Conservation (phyloP, 2,797 vertebrate species). For the Ficedula albicollis region DNA sequence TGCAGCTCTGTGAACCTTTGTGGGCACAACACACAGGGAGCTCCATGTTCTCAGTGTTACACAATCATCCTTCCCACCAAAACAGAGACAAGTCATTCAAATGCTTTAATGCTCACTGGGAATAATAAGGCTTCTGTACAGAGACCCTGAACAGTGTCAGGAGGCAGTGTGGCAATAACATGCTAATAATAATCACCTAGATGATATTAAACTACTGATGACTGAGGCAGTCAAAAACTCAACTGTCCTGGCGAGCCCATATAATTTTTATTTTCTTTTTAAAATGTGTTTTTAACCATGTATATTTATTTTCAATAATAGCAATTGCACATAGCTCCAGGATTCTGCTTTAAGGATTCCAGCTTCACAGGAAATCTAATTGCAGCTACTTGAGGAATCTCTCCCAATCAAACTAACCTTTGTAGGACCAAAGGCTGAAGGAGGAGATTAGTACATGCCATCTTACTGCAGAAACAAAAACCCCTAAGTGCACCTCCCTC, state of each 20-base stretch:
- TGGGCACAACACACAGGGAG: constrained; percentile 53
- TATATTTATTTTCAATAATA: not conserved
- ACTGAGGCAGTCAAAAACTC: not conserved
- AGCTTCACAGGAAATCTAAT: not conserved
- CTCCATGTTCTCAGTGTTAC: constrained; percentile 49
- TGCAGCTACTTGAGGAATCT: not conserved
- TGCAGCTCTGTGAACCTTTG: constrained; percentile 71
- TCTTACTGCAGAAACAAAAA: not conserved
- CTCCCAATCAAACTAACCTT: not conserved
- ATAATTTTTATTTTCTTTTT: not conserved
- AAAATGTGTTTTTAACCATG: not conserved
- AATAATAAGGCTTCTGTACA: constrained; percentile 45
- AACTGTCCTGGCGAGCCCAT: not conserved
- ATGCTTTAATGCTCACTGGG: not conserved
- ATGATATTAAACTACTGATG: not conserved
- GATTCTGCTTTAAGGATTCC: constrained; percentile 24
- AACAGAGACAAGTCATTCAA: constrained; percentile 52
- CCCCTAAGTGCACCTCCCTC: fast-evolving
- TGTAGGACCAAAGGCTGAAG: not conserved
- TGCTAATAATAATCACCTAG: not conserved
- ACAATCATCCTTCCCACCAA: not conserved
- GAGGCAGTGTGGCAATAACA: constrained; percentile 21
- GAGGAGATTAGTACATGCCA: not conserved
- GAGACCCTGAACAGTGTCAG: constrained; percentile 14
- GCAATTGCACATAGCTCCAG: not conserved